Conservation (phyloP, 2,113 vertebrate genomes). For the Coturnix japonica region DNA sequence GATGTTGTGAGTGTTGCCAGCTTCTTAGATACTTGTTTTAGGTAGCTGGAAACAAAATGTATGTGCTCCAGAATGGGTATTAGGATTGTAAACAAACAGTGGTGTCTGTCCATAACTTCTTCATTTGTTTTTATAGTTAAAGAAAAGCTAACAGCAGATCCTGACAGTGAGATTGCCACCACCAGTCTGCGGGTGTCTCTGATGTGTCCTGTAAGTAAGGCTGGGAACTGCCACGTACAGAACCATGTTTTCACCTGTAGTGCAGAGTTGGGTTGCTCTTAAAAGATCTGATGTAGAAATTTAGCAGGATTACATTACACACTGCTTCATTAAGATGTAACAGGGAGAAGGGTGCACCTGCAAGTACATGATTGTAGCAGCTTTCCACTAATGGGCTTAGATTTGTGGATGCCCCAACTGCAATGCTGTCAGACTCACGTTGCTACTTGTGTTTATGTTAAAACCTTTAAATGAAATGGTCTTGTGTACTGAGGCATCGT, state of each 20-base stretch:
- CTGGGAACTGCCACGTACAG: neutral
- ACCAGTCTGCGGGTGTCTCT: constrained; percentile 96
- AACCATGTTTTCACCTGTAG: neutral
- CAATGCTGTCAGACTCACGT: neutral
- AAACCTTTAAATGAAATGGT: neutral
- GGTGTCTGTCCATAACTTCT: neutral
- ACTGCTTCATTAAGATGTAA: neutral
- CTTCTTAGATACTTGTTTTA: neutral
- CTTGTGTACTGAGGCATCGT: rapidly evolving
- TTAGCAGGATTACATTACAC: neutral
- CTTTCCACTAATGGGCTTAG: neutral
- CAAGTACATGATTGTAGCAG: neutral
- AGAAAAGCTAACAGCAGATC: constrained; percentile 97
- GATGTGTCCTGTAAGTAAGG: constrained; percentile 95
- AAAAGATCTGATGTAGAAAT: neutral
- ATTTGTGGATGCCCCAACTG: neutral
- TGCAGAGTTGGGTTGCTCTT: neutral
- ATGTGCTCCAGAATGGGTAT: neutral
- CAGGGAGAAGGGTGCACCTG: neutral
- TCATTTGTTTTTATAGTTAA: constrained; percentile 85
- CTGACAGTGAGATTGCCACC: constrained; percentile 97
- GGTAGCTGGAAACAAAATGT: neutral
- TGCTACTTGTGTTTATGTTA: neutral
- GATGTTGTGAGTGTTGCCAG: neutral
- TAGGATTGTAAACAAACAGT: neutral